phyloP scores from a whole-genome alignment of 2,888 invertebrate species.

The Siphlonurus alternatus region DNA sequence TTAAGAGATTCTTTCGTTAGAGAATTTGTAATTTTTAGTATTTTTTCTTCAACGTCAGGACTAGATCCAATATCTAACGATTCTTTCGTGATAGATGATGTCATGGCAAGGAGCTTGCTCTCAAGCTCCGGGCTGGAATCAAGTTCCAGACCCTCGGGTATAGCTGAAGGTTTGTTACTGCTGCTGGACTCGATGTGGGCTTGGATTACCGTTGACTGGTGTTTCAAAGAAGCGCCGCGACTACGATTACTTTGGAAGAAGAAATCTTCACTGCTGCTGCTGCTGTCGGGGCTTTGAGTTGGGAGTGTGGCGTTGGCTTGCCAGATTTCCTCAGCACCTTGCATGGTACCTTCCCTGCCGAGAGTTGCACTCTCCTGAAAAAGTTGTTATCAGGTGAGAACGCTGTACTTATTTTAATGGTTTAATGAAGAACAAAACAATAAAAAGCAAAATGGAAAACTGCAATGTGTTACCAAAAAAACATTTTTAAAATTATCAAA shows the following conservation, averaged over 20 bases:
- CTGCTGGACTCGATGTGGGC: too few species aligned
- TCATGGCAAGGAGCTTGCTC: neutral
- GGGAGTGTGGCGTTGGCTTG: slow-evolving; percentile 15
- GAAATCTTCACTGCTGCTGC: neutral
- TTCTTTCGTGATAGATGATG: neutral
- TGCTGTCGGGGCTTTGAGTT: neutral
- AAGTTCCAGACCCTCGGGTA: neutral
- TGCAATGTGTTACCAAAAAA: neutral
- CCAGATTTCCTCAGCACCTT: slow-evolving; percentile 20
- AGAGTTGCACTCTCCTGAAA: slow-evolving; percentile 14
- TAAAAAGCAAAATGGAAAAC: neutral
- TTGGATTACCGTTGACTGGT: neutral
- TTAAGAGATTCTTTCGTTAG: neutral
- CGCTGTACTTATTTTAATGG: too few species aligned
- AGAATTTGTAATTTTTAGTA: neutral
- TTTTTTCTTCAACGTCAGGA: neutral
- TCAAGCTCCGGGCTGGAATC: neutral
- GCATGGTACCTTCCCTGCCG: slow-evolving; percentile 18
- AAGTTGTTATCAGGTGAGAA: neutral
- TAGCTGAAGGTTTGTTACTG: neutral
- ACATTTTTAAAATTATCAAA: neutral
- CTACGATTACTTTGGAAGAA: neutral
- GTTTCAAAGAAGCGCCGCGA: neutral
- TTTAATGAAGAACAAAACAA: neutral
- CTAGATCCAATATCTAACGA: neutral